phyloP scores from a whole-genome alignment of 2,797 vertebrate species.

The Muraenolepis orangiensis region DNA sequence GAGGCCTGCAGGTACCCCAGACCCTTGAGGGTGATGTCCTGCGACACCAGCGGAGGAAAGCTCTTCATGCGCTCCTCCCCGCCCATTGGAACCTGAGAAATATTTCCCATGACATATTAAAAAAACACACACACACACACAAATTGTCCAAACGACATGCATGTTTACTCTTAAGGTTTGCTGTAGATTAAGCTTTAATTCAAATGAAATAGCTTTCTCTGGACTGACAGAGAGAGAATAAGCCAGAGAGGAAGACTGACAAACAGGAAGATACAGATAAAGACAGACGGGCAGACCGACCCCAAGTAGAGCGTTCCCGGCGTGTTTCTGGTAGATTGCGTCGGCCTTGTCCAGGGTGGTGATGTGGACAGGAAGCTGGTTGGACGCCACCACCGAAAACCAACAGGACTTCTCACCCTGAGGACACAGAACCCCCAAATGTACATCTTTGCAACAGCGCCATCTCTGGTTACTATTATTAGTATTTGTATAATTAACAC shows the following conservation, averaged over 20 bases:
- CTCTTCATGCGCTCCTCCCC: constrained; percentile 84
- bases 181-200: not conserved
- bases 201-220: not conserved
- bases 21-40: constrained; percentile 80
- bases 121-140: constrained; percentile 12
- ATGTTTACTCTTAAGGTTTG: not conserved
- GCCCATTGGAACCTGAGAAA: constrained; percentile 82
- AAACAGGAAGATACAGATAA: not conserved
- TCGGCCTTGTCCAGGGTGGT: constrained; percentile 79
- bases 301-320: constrained; percentile 76
- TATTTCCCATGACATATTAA: not conserved
- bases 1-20: constrained; percentile 72
- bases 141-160: not conserved
- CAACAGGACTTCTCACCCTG: constrained; percentile 83
- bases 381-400: constrained; percentile 86
- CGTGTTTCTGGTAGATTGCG: constrained; percentile 79
- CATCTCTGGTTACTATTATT: not conserved
- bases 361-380: constrained; percentile 79
- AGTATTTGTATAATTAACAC: not conserved
- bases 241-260: constrained; percentile 5
- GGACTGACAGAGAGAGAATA: not conserved
- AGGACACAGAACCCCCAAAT: not conserved
- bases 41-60: constrained; percentile 79
- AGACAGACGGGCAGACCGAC: constrained; percentile 59
- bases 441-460: not conserved